Conservation (phyloP, 2,797 vertebrate species). For the Octomys mimax region DNA sequence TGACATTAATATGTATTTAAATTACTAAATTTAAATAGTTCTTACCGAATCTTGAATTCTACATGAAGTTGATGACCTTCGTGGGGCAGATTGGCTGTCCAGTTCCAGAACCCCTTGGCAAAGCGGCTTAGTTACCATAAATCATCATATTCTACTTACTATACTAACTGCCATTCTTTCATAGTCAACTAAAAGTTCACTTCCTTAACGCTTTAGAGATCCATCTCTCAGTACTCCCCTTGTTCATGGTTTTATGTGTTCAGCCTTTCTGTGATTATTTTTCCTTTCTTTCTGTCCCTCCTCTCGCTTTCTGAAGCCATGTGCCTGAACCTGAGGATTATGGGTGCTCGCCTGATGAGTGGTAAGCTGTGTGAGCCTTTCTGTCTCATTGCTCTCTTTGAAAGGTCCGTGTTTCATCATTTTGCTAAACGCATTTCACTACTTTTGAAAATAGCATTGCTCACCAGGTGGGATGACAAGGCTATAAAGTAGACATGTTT, state of each 20-base stretch:
- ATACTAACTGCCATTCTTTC: slow-evolving; percentile 75
- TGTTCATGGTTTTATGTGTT: slow-evolving; percentile 58
- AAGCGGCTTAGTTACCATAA: neutral
- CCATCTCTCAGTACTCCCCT: slow-evolving; percentile 12
- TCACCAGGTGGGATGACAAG: neutral
- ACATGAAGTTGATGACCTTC: neutral
- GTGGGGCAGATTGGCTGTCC: neutral
- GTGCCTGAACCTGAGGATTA: slow-evolving; percentile 96
- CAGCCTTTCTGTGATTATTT: slow-evolving; percentile 85
- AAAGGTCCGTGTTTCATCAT: slow-evolving; percentile 16
- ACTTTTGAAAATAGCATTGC: neutral
- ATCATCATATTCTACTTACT: slow-evolving; percentile 30
- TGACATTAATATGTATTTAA: slow-evolving; percentile 13
- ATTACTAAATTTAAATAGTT: slow-evolving; percentile 37
- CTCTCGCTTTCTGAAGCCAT: slow-evolving; percentile 93
- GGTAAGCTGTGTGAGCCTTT: slow-evolving; percentile 92
- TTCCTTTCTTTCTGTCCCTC: slow-evolving; percentile 86
- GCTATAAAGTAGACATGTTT: neutral
- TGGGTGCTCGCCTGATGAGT: slow-evolving; percentile 96
- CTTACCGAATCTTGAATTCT: neutral
- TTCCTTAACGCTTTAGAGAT: slow-evolving; percentile 38
- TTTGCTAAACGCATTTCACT: slow-evolving; percentile 15
- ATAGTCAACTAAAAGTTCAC: slow-evolving; percentile 68
- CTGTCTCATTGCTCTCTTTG: slow-evolving; percentile 81
- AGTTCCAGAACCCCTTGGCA: neutral